These are phyloP conservation scores for Galeopterus variegatus DNA, from an alignment of 2,113 vertebrate genomes.

Conservation along the genomic window DNA sequence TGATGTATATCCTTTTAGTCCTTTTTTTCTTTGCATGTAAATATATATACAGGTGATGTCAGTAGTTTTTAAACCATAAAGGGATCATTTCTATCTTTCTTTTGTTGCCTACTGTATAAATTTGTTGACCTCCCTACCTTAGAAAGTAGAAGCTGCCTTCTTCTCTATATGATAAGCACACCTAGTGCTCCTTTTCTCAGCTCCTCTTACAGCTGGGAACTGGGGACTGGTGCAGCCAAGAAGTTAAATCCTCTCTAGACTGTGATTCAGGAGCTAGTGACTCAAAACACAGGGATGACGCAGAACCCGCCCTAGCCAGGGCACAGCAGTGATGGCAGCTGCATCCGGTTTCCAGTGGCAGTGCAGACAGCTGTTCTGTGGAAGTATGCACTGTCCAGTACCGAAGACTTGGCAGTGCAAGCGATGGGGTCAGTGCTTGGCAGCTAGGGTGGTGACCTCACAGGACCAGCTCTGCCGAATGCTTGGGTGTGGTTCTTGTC, in stretches of 20 bases:
- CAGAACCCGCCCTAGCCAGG: constrained; percentile 66
- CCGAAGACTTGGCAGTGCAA: neutral
- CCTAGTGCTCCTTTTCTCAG: neutral
- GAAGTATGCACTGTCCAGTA: constrained; percentile 57
- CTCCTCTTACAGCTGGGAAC: neutral
- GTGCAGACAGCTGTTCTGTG: constrained; percentile 72
- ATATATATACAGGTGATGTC: neutral
- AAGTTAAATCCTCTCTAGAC: constrained; percentile 80
- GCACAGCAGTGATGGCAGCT: constrained; percentile 69
- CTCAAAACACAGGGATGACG: constrained; percentile 76
- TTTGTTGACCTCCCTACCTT: neutral
- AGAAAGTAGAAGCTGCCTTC: neutral
- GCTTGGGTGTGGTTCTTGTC: constrained; percentile 51
- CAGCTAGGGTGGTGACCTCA: constrained; percentile 58
- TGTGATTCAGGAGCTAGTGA: constrained; percentile 72
- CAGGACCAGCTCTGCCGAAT: constrained; percentile 8
- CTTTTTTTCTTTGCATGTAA: constrained; percentile 39
- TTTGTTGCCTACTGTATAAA: neutral
- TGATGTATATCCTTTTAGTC: neutral
- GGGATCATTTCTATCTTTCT: neutral
- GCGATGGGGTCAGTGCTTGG: constrained; percentile 40
- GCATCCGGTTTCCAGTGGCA: constrained; percentile 79
- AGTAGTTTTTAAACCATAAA: constrained; percentile 48
- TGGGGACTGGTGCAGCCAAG: neutral
- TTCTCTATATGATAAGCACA: neutral